Evolutionary conservation across 1,140 invertebrate genomes (phyloP).

Genomic region (Calycopis cecrops): DNA sequence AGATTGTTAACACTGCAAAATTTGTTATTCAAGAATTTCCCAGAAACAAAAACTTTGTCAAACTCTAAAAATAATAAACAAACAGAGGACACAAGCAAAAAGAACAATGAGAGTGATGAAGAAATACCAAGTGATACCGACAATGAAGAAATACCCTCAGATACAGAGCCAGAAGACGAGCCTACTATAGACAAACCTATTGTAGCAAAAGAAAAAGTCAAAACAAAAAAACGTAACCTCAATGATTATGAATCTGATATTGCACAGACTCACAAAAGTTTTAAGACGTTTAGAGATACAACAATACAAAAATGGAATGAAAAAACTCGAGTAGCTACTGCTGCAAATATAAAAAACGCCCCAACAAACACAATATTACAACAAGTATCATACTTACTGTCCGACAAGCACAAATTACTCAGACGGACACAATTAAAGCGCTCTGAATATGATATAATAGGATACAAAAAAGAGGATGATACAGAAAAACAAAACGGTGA

Average conservation of each 20-base stretch:
- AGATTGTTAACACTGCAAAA: slow-evolving; percentile 72
- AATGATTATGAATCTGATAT: slow-evolving; percentile 80
- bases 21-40: slow-evolving; percentile 77
- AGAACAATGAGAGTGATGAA: slow-evolving; percentile 68
- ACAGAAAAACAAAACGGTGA: slow-evolving; percentile 45
- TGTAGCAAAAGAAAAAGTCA: slow-evolving; percentile 25
- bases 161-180: slow-evolving; percentile 51
- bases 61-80: slow-evolving; percentile 25
- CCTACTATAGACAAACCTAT: slow-evolving; percentile 15
- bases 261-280: slow-evolving; percentile 78
- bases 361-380: slow-evolving; percentile 86
- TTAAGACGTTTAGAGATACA: slow-evolving; percentile 83
- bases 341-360: slow-evolving; percentile 77
- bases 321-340: slow-evolving; percentile 84
- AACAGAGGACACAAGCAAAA: slow-evolving; percentile 32
- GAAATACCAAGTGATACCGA: slow-evolving; percentile 77
- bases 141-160: slow-evolving; percentile 68
- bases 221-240: slow-evolving; percentile 76
- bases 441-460: slow-evolving; percentile 84
- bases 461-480: slow-evolving; percentile 62
- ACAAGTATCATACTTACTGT: slow-evolving; percentile 91
- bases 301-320: slow-evolving; percentile 95
- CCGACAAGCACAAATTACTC: slow-evolving; percentile 85
- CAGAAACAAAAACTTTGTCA: slow-evolving; percentile 77
- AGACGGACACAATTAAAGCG: slow-evolving; percentile 88